Base-by-base conservation (phyloP, 2,797 vertebrate genomes). In the Hydrocynus forskahlii region DNA sequence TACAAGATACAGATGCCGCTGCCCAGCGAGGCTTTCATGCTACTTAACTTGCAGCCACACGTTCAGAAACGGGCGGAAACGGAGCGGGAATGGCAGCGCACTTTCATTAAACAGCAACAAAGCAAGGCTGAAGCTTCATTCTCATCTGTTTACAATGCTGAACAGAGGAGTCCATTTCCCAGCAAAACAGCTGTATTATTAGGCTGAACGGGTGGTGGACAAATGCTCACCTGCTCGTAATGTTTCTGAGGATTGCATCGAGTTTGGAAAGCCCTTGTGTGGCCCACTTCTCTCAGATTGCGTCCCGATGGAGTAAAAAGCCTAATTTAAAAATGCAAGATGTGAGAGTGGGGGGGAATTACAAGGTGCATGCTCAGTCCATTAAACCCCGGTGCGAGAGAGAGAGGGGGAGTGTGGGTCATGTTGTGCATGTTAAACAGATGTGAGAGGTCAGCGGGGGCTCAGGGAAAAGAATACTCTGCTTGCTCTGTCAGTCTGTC, bases 361-460 rank as follows among this genome's bases (percentile, higher is more conserved):
- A 68, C 64, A 74, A 55, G 40, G 60, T 45, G 55, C 75, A 82
- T 67, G 57, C 35, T 45, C 70, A 54, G 66, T 1, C 87, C 81
- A 85, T 52, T 85, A 79, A 67, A 73, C 76, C 85, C 72, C 55
- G 76, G 70, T 59, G 64, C 78, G 62, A 80, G 73, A 69, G 79
- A 14, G 73, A 67, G 79, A 10, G 19, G 80, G 75, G 55, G 77
- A n/a, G 68, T 86, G 82, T 83, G 83, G 76, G 72, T 66, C 21
- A 75, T 81, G 70, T 50, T 25, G 67, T 87, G 91, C 59, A 91
- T 93, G 87, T 71, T 86, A 87, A 87, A 73, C 76, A 85, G 79
- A 23, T 12, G 48, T 9, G 69, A 40, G 52, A 55, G 88, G 82
- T 82, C 84, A 81, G 38, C 43, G 38, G 48, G 80, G 79, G 67